Evolutionary conservation across 2,888 invertebrate species (phyloP), one percentile per base, ranked within the genome.

Genomic region (Mylabris sibirica): DNA sequence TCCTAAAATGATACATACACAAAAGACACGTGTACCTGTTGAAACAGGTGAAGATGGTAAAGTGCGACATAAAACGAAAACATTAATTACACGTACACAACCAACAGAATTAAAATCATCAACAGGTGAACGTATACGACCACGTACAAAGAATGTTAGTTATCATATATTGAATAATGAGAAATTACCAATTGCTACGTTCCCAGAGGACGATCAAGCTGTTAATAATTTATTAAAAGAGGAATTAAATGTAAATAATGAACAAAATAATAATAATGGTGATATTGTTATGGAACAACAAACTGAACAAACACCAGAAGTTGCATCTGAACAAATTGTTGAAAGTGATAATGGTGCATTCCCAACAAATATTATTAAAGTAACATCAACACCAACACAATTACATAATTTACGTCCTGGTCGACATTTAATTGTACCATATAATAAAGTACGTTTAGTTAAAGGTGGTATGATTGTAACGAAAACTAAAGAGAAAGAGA

Each of bases 1-100:
- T 35, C 92, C 92, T 3, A 90, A 90, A 79, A 93, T 93, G 93
- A 93, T 93, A 75, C 93, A 93, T 81, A 93, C 93, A 0, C 91
- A 91, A 79, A 91, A 90, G 76, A 87, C 88, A 61, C 84, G 88
- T 41, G 86, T 88, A 2, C 84, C 88, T 0, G 86, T 87, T 0
- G 87, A 88, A 64, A 84, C 86, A 2, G 84, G 83, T 9, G 87
- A 87, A 64, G 87, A 87, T 17, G 87, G 87, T 0, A 88, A 88
- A 65, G 75, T 84, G 34, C 74, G 87, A 38, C 89, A 89, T 64
- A 89, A 88, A 75, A 88, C 89, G 0, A 88, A 87, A 76, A 89
- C 89, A 0, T 84, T 88, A 78, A 86, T 90, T 0, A 88, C 88
- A 1, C 83, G 87, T 73, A 88, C 88, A 9, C 84, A 85, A 74